A percentile compares a stretch with the other conserved stretches of the same genome.
Conservation (phyloP, 2,797 vertebrate species). For the Chiloscyllium punctatum region DNA sequence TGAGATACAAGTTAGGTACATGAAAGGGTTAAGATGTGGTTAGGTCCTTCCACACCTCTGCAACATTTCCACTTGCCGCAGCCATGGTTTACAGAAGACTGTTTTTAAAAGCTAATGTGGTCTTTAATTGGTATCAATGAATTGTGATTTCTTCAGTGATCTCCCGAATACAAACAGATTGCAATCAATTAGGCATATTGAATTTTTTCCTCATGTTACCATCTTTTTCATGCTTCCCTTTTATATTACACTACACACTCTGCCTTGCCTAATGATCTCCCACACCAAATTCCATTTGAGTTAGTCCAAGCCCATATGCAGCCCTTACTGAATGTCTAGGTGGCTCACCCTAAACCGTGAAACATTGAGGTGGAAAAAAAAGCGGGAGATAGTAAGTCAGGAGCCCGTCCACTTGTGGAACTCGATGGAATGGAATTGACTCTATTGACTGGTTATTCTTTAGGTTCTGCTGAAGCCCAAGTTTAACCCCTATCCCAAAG, state of each 20-base stretch:
- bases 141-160: not conserved
- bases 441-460: not conserved
- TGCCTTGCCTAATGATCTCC: not conserved
- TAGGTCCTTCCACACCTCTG: not conserved
- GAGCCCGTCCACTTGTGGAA: not conserved
- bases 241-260: not conserved
- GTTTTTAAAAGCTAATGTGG: not conserved
- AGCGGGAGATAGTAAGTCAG: not conserved
- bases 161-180: not conserved
- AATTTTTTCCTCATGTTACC: not conserved
- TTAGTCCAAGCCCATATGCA: not conserved
- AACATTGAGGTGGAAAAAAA: not conserved
- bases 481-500: not conserved
- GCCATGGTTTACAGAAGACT: not conserved
- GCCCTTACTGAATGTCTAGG: not conserved
- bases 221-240: not conserved
- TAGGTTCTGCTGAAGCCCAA: not conserved
- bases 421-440: not conserved
- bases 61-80: not conserved
- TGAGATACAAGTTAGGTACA: not conserved
- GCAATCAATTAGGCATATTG: not conserved
- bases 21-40: not conserved
- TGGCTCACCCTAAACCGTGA: not conserved
- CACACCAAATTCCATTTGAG: not conserved
- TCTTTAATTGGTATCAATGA: not conserved